Evolutionary conservation across 2,888 invertebrate species (phyloP).

Genomic region (Tipula unca): DNA sequence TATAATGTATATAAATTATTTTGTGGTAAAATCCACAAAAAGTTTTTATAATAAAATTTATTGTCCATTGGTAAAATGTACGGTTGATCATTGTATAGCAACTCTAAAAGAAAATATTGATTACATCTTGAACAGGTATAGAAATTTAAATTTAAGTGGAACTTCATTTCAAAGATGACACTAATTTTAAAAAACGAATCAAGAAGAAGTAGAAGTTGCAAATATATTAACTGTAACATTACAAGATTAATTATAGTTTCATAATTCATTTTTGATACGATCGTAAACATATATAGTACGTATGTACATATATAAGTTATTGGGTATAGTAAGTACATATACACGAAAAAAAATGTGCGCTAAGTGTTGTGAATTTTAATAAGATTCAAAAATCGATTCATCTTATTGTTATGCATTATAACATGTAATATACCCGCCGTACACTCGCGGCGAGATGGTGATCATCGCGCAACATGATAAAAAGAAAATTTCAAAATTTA

Average conservation of each 20-base stretch:
- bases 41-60: too few relatives aligned
- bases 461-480: background rate
- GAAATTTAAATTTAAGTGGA: too few relatives aligned
- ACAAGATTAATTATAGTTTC: background rate
- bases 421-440: too few relatives aligned
- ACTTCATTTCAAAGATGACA: too few relatives aligned
- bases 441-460: background rate
- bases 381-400: background rate
- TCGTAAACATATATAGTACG: background rate
- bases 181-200: too few relatives aligned
- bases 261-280: background rate
- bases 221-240: slow-evolving; percentile 8
- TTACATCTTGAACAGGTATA: too few relatives aligned
- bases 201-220: background rate
- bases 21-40: too few relatives aligned
- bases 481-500: background rate
- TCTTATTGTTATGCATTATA: background rate
- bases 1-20: too few relatives aligned
- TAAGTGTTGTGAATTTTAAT: background rate
- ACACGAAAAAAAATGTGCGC: background rate
- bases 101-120: too few relatives aligned
- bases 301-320: background rate
- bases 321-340: background rate
- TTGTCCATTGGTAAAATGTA: too few relatives aligned
- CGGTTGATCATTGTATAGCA: too few relatives aligned